A percentile compares a stretch with the other conserved stretches of the same genome.
These are phyloP conservation scores for Rhamphomyia laevipes DNA, from an alignment of 2,888 invertebrate species.

Conservation along the genomic window DNA sequence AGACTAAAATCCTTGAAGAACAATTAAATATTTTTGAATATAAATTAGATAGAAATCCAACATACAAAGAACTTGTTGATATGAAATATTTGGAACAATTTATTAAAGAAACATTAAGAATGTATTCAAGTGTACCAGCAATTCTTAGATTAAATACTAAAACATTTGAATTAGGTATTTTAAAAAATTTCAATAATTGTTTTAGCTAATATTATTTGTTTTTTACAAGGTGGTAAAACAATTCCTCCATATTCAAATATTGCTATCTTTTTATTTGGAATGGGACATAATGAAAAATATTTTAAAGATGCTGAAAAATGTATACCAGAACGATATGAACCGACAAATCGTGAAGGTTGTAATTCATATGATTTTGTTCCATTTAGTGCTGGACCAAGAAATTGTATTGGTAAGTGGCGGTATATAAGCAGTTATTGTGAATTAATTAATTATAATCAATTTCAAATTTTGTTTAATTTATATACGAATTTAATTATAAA, in stretches of 20 bases:
- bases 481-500: not conserved
- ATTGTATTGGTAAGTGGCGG: constrained; percentile 40
- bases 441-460: not conserved
- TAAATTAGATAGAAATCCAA: constrained; percentile 21
- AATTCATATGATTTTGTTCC: constrained; percentile 45
- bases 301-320: constrained; percentile 26
- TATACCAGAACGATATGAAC: constrained; percentile 35
- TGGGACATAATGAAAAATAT: constrained; percentile 29
- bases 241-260: not conserved
- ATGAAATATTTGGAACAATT: constrained; percentile 27
- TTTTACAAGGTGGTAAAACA: constrained; percentile 1
- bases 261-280: constrained; percentile 16
- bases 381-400: constrained; percentile 53
- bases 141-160: constrained; percentile 11
- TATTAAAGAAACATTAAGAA: constrained; percentile 24
- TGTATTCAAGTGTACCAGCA: constrained; percentile 27
- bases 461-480: constrained; percentile 21
- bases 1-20: constrained; percentile 39
- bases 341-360: constrained; percentile 20
- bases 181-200: not conserved
- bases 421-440: too few relatives aligned
- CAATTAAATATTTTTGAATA: constrained; percentile 36
- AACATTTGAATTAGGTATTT: not conserved
- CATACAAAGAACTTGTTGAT: constrained; percentile 20
- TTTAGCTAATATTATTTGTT: not conserved